Base-by-base conservation (phyloP, 1,140 invertebrate species). In the Babylonia areolata region DNA sequence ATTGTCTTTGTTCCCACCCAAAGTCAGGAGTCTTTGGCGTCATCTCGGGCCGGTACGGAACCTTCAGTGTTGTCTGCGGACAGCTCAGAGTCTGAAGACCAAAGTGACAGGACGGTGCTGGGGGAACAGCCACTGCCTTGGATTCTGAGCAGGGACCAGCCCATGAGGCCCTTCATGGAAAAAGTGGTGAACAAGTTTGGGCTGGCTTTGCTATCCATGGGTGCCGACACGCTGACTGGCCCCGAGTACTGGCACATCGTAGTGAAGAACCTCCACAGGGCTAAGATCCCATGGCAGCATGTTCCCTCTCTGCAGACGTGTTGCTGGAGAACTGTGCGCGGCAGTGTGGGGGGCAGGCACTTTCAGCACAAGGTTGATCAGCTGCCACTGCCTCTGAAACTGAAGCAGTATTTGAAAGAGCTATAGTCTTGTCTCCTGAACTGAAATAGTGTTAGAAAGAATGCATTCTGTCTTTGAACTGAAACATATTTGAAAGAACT, bases 121-220 rank as follows among this genome's bases (percentile, higher is more conserved):
- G n/a, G n/a, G n/a, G n/a, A n/a, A n/a, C n/a, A n/a, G n/a, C n/a
- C 46, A 11, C 46, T 51, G 6, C 46, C 46, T 6, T 11, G 20
- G 20, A 6, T 51, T 20, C 81, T 83, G 12, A 17, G 28, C 17
- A 64, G 64, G 12, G 81, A 40, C 20, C 12, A 37, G 11, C 69
- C 58, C 6, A 37, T 37, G 39, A 23, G 82, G 31, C 33, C 35
- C 15, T 73, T 84, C 37, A n/a, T 84, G 3, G 82, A 84, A 73
- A 42, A 23, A 3, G 28, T 84, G 64, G 69, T 6, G 3, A 17
- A 37, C 5, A 84, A 73, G 64, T 84, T 84, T 84, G 82, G 82
- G 9, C 33, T 84, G 28, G 40, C 39, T 6, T n/a, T 84, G 82
- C 23, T 84, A 6, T 28, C 64, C 33, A 84, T 84, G 82, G 82